Conservation (phyloP, 2,113 vertebrate species). For the Hyaena hyaena region DNA sequence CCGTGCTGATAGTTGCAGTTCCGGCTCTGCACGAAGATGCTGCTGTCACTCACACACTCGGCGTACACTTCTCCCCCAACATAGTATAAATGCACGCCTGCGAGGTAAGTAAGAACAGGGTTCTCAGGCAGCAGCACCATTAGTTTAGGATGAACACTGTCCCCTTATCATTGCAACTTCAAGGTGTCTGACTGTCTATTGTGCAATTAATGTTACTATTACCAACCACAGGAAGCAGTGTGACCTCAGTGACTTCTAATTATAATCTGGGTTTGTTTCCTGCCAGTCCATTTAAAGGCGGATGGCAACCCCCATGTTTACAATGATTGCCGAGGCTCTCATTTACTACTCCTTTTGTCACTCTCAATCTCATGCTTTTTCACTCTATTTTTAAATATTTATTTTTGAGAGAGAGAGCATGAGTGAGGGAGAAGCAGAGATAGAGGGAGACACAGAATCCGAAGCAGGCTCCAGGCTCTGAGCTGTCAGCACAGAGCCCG, state of each 20-base stretch:
- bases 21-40: constrained; percentile 98
- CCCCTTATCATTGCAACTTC: neutral
- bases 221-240: no score
- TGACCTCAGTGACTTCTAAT: neutral
- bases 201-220: neutral
- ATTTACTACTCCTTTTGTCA: neutral
- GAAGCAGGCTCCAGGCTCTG: no score
- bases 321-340: neutral
- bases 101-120: neutral
- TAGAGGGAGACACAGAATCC: no score
- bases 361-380: neutral
- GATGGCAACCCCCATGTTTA: neutral
- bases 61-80: constrained; percentile 97
- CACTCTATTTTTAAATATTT: neutral
- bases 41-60: constrained; percentile 98
- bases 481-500: no score
- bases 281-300: neutral
- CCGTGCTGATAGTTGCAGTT: constrained; percentile 99
- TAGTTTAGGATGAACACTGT: neutral
- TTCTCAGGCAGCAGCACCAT: neutral
- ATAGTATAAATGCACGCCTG: constrained; percentile 97
- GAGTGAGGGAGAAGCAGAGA: no score
- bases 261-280: neutral
- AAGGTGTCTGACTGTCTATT: accelerated
- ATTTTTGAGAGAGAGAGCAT: no score